Evolutionary conservation across 2,113 vertebrate genomes (phyloP), one percentile per base, ranked within the genome.

Genomic region (Casuarius casuarius): DNA sequence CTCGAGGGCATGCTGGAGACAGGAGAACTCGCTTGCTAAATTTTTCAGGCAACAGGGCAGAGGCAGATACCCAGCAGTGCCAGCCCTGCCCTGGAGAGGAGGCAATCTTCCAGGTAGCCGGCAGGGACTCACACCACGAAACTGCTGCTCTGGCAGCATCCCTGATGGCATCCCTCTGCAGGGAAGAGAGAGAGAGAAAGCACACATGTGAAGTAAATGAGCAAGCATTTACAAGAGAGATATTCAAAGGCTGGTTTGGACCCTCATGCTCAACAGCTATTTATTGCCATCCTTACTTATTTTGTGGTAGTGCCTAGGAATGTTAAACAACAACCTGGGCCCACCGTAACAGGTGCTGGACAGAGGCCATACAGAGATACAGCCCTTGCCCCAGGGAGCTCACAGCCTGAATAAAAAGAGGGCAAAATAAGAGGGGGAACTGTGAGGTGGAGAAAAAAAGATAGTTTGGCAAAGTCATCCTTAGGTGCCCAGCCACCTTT

Each of bases 21-120:
- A 84, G 58, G 26, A 93, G 44, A 62, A 81, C 46, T 21, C 85
- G 61, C 28, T 48, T 84, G 66, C 22, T 75, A 33, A 62, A 35
- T 87, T 77, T 75, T 87, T 42, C 29, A 65, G 52, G 26, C 66
- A 76, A 38, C 49, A 84, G 80, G 54, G 72, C 38, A 94, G 90
- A 95, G 70, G 26, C 38, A 83, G 51, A 42, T 31, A 79, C 9
- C 20, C 52, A 94, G 48, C 68, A 71, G 49, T 26, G 33, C n/a
- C 15, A 26, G 33, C 58, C 4, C 12, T 19, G 18, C 71, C 15
- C 35, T 65, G 62, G 58, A 59, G 70, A 76, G 48, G 28, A 65
- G 6, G 22, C 51, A 13, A 8, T 68, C 31, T 86, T 42, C 54
- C 29, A 73, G 4, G 14, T 20, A 79, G 48, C 49, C 22, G 38